phyloP scores from a whole-genome alignment of 2,888 invertebrate genomes.

The Entomobrya multifasciata region DNA sequence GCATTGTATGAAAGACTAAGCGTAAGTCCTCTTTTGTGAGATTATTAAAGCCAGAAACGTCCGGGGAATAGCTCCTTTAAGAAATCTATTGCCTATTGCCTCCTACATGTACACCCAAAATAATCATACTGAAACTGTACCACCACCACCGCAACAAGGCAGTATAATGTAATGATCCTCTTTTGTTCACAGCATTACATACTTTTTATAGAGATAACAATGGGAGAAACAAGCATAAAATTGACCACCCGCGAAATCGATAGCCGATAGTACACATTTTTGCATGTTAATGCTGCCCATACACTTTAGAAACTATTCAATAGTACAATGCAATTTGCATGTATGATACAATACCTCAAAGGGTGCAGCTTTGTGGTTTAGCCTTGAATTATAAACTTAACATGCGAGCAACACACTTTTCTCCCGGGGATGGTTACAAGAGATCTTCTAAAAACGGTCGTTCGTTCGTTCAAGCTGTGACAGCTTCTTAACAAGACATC shows the following conservation, averaged over 20 bases:
- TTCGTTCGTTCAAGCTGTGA: slow-evolving; percentile 54
- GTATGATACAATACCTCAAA: no score
- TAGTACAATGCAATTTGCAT: not conserved
- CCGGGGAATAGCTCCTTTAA: not conserved
- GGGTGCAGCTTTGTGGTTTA: not conserved
- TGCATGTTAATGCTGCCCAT: slow-evolving; percentile 20
- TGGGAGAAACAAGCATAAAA: slow-evolving; percentile 50
- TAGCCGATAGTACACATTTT: slow-evolving; percentile 53
- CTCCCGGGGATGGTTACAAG: no score
- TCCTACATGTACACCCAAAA: slow-evolving; percentile 30
- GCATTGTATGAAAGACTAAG: no score
- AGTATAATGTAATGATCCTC: slow-evolving; percentile 34
- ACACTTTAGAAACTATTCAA: not conserved
- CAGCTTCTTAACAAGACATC: slow-evolving; percentile 23
- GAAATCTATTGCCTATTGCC: slow-evolving; percentile 33
- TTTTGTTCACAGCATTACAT: slow-evolving; percentile 59
- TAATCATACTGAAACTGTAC: no score
- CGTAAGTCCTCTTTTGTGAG: no score
- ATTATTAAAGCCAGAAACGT: no score
- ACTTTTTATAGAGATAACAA: slow-evolving; percentile 36
- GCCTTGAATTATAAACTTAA: slow-evolving; percentile 20
- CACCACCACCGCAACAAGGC: not conserved
- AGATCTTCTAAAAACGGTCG: slow-evolving; percentile 32
- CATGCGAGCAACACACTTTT: not conserved
- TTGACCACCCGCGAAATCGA: slow-evolving; percentile 62